These are phyloP conservation scores for Epinephelus moara DNA, from an alignment of 2,113 vertebrate species.

Conservation along the genomic window DNA sequence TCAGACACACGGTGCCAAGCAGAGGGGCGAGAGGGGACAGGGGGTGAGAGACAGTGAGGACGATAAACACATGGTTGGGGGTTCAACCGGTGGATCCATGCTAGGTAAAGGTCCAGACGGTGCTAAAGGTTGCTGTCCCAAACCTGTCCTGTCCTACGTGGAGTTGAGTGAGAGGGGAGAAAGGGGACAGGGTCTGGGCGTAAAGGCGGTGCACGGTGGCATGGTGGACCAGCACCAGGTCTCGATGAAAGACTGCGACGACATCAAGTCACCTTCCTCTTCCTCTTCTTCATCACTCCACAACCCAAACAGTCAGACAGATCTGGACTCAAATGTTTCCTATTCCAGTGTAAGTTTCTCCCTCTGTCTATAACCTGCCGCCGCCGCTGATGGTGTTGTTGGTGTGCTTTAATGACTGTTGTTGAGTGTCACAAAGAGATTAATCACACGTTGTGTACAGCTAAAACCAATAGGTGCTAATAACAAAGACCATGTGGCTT, in stretches of 20 bases:
- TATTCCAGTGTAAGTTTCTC: constrained; percentile 96
- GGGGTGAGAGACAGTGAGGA: constrained; percentile 90
- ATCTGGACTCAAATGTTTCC: constrained; percentile 96
- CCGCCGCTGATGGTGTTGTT: constrained; percentile 73
- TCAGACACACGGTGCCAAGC: constrained; percentile 90
- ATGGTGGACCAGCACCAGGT: constrained; percentile 93
- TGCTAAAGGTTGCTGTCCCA: constrained; percentile 89
- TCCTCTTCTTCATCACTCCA: constrained; percentile 90
- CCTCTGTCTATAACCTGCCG: constrained; percentile 77
- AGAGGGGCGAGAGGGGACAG: constrained; percentile 86
- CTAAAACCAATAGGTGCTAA: constrained; percentile 69
- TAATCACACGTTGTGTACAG: constrained; percentile 62
- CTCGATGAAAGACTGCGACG: constrained; percentile 94
- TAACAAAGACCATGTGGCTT: constrained; percentile 59
- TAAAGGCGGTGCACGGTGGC: constrained; percentile 86
- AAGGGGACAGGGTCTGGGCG: constrained; percentile 87
- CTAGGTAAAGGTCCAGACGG: constrained; percentile 92
- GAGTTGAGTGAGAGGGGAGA: constrained; percentile 89
- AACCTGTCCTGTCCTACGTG: constrained; percentile 90
- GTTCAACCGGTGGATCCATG: constrained; percentile 71
- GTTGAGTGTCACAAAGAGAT: constrained; percentile 70
- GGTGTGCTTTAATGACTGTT: constrained; percentile 71
- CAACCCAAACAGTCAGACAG: constrained; percentile 91
- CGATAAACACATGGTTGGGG: constrained; percentile 86
- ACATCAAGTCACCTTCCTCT: constrained; percentile 90